These are phyloP conservation scores for Nesogale talazaci DNA, from an alignment of 2,113 vertebrate genomes.

Conservation along the genomic window DNA sequence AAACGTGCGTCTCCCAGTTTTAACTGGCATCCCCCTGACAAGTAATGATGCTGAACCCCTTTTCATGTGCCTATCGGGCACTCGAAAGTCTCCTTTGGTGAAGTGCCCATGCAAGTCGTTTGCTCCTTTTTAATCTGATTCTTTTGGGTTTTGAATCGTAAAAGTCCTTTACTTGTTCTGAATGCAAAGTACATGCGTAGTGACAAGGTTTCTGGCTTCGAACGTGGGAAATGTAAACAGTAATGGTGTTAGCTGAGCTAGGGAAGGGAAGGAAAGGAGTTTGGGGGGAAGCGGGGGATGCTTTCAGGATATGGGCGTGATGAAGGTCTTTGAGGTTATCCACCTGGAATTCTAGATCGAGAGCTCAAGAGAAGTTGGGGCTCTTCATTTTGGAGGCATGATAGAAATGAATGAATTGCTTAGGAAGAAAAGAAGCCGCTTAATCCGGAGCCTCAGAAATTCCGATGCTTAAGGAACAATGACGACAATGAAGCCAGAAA, in stretches of 20 bases:
- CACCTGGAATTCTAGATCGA: not conserved
- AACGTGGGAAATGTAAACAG: not conserved
- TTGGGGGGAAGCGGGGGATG: not conserved
- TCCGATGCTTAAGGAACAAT: not conserved
- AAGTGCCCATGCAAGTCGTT: not conserved
- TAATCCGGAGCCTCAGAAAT: not conserved
- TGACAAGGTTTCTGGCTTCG: not conserved
- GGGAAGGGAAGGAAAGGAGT: not conserved
- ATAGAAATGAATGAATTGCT: not conserved
- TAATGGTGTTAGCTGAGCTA: not conserved
- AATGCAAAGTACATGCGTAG: not conserved
- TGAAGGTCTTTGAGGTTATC: not conserved
- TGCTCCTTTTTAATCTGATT: not conserved
- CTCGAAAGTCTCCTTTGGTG: not conserved
- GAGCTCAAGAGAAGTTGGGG: not conserved
- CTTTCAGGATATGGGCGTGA: not conserved
- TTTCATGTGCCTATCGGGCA: not conserved
- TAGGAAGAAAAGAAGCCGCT: not conserved
- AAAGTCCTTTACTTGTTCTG: not conserved
- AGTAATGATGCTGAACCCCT: not conserved
- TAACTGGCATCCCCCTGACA: not conserved
- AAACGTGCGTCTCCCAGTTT: not conserved
- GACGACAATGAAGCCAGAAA: constrained; percentile 9
- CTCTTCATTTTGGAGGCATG: not conserved
- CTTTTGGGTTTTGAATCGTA: not conserved